These are phyloP conservation scores for Tenodera sinensis DNA, from an alignment of 2,888 invertebrate species.

Conservation along the genomic window DNA sequence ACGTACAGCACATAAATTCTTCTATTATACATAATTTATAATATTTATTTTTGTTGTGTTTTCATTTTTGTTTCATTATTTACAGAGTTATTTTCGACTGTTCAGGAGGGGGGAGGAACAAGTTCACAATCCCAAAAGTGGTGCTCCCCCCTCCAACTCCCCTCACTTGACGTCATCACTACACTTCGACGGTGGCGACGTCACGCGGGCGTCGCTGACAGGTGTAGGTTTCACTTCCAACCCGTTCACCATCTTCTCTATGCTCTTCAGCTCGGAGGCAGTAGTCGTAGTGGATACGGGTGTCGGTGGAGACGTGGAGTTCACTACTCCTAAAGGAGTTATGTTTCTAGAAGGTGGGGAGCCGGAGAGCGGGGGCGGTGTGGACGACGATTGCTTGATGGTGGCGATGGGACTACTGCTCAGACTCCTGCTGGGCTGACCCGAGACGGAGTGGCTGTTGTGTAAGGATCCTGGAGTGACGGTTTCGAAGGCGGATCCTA, in stretches of 20 bases:
- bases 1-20: constrained; percentile 6
- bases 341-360: constrained; percentile 39
- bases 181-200: constrained; percentile 1
- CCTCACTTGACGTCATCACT: constrained; percentile 15
- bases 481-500: constrained; percentile 85
- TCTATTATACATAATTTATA: constrained; percentile 15
- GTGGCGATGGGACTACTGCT: constrained; percentile 27
- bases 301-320: constrained; percentile 36
- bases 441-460: constrained; percentile 56
- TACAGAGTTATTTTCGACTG: not conserved
- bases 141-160: constrained; percentile 14
- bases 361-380: constrained; percentile 28
- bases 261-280: constrained; percentile 85
- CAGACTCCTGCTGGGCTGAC: constrained; percentile 39
- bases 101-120: not conserved
- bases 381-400: constrained; percentile 23
- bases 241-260: constrained; percentile 97
- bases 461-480: constrained; percentile 69
- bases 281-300: constrained; percentile 48
- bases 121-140: constrained; percentile 5
- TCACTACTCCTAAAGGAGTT: constrained; percentile 46
- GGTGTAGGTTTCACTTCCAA: constrained; percentile 68
- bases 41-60: constrained; percentile 7
- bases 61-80: constrained; percentile 2
- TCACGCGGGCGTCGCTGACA: constrained; percentile 12